phyloP scores from a whole-genome alignment of 1,140 invertebrate species.

The Trypoxylus dichotomus region DNA sequence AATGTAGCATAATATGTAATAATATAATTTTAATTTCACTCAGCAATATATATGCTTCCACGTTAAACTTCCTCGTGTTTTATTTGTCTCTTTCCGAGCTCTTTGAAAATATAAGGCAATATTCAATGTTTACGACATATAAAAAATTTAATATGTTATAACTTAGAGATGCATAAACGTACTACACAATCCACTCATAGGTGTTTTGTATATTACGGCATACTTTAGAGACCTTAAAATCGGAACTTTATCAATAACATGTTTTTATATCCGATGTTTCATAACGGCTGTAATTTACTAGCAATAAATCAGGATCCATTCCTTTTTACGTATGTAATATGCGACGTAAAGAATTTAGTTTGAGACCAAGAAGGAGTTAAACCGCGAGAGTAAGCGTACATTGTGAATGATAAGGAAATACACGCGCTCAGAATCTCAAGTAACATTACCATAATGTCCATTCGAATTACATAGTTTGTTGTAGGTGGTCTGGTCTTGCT shows the following conservation, averaged over 20 bases:
- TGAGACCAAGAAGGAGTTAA: not conserved
- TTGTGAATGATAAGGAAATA: slow-evolving; percentile 29
- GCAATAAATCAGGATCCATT: not conserved
- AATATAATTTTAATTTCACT: too few species aligned
- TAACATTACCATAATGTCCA: slow-evolving; percentile 36
- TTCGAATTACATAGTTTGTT: slow-evolving; percentile 35
- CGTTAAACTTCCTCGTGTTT: too few species aligned
- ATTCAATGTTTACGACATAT: too few species aligned
- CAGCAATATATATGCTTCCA: too few species aligned
- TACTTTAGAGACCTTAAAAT: not conserved
- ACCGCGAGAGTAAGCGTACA: not conserved
- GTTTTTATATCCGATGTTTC: not conserved
- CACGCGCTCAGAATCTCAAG: slow-evolving; percentile 30
- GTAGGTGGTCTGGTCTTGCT: slow-evolving; percentile 30
- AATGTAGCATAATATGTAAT: too few species aligned
- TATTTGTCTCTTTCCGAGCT: too few species aligned
- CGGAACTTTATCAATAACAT: not conserved
- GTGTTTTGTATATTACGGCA: not conserved
- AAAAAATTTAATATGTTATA: too few species aligned
- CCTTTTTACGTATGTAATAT: not conserved
- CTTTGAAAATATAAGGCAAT: too few species aligned
- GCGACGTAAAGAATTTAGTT: not conserved
- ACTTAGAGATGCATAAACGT: too few species aligned
- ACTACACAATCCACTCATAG: too few species aligned
- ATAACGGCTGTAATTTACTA: not conserved